These are phyloP conservation scores for Hippasteria phrygiana DNA, from an alignment of 53 echinoderm and acorn worm species.

Conservation along the genomic window DNA sequence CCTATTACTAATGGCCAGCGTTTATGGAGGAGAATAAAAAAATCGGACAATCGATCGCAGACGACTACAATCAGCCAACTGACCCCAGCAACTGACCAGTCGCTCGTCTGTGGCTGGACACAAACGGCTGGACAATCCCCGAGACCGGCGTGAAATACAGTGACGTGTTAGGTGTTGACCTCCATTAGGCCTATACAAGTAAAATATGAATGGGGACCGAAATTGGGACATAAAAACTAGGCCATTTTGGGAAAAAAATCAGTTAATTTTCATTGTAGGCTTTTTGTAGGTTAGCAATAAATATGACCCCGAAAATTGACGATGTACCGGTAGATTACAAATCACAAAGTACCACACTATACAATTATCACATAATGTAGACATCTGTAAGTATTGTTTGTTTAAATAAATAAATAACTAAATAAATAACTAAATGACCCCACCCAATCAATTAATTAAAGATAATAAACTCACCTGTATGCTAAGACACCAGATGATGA, in stretches of 20 bases:
- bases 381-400: background rate
- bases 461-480: slow-evolving; percentile 73
- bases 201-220: background rate
- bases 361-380: background rate
- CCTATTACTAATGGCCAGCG: background rate
- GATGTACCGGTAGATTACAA: background rate
- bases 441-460: background rate
- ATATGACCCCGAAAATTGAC: slow-evolving; percentile 15
- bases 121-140: slow-evolving; percentile 24
- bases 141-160: background rate
- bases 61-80: slow-evolving; percentile 6
- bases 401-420: background rate
- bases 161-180: slow-evolving; percentile 54
- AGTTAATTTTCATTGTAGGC: background rate
- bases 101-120: background rate
- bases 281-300: background rate
- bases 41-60: slow-evolving; percentile 23
- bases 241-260: background rate
- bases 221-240: slow-evolving; percentile 9
- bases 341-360: background rate
- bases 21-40: background rate
- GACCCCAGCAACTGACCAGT: slow-evolving; percentile 19
- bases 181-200: slow-evolving; percentile 29
- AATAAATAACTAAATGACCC: background rate
- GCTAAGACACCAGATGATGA: slow-evolving; percentile 82